Evolutionary conservation across 1,140 invertebrate species (phyloP), one percentile per base, ranked within the genome.

Genomic region (Trichoplusia ni): DNA sequence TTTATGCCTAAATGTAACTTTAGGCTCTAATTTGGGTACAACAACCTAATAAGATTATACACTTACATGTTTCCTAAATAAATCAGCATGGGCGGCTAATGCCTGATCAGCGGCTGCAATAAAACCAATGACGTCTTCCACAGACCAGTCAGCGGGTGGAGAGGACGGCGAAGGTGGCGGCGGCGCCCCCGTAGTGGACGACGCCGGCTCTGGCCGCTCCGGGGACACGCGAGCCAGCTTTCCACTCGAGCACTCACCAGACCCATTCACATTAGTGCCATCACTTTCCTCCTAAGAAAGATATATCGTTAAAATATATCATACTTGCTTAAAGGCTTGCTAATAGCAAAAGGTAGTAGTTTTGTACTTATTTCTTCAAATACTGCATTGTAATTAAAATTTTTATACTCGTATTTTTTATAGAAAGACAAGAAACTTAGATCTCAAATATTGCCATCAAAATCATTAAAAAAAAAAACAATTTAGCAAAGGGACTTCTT

Each of bases 41-140:
- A 4, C 18, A 68, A 14, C 53, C 69, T 11, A 37, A 68, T 23
- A 46, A 9, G 60, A 68, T 42, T 21, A 53, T 59, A 61, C 69
- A 94, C 96, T 94, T 84, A 98, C 97, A 92, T 99, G 98, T 93
- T 96, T 97, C 70, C 96, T 93, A 81, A 99, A 99, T 14, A 98
- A 92, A 85, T 99, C 97, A n/a, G 96, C 95, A 88, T 98, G 96
- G 9, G 94, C 93, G 18, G 94, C 94, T 11, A 99, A 91, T 11
- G 94, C 94, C 25, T 94, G 93, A 90, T 99, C 98, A 16, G 95
- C 94, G 40, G 94, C 93, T 27, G 94, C 94, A 64, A 99, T 98
- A 84, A 97, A 95, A 68, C 95, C 93, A 71, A 98, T 98, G 23
- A 99, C 98, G 82, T 99, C 97, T 84, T 99, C 97, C 53, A 98